Base-by-base conservation (phyloP, 2,888 invertebrate species). In the Nezara viridula region DNA sequence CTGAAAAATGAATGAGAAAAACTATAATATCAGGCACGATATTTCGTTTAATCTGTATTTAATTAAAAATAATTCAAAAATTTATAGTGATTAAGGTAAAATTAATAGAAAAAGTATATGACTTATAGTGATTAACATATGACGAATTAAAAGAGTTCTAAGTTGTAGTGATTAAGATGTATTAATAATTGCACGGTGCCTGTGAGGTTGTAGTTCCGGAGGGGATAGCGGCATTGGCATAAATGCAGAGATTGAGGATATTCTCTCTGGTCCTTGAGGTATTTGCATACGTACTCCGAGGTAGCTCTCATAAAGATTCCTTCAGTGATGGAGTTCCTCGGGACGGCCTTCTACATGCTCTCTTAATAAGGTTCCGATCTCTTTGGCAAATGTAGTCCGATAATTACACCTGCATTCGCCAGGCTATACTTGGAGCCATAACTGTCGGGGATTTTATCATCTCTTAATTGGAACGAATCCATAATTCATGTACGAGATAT, bases 221-320 rank as follows among this genome's bases (percentile, higher is more conserved):
- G 81, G n/a, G 81, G 44, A 12, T 44, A 14, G 81, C 44, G 81
- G 21, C 81, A 81, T 81, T 81, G 81, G 81, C 81, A 81, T 81
- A 81, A 81, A 81, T 81, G 81, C 44, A 81, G 5, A 47, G 44
- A 81, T 81, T 44, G 81, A 81, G 81, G 81, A 81, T 81, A 81
- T 73, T 24, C 24, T 9, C 44, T 6, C n/a, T 2, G 81, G 81
- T 44, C 81, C 81, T 81, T 81, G 81, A 44, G 44, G 4, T 3
- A 81, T 81, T 81, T 81, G 44, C 81, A 81, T 81, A 81, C 81
- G 44, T 44, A 44, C 81, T n/a, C 44, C n/a, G n/a, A 12, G 81
- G 3, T 81, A n/a, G 16, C n/a, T 44, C 81, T 47, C 66, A 21
- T 73, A 81, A 44, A 81, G 81, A 81, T 81, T 81, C 81, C 81